Evolutionary conservation across 2,888 invertebrate species (phyloP).

Genomic region (Cybosia mesomella): DNA sequence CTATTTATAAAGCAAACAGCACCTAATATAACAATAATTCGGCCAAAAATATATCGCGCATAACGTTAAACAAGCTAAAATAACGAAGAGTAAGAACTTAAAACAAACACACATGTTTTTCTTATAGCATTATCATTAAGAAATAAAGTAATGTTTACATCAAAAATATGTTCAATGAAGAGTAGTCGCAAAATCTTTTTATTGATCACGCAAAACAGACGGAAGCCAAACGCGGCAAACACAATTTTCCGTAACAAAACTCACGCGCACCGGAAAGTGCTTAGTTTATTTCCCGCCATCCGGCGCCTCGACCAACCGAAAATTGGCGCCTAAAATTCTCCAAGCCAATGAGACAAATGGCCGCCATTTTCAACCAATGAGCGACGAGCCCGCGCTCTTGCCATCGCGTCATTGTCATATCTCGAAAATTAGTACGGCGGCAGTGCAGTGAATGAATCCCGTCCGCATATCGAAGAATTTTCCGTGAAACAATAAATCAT

Average conservation of each 20-base stretch:
- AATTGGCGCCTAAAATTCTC: conserved; percentile 82
- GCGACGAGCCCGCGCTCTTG: conserved; percentile 83
- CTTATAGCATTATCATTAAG: background rate
- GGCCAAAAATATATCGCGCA: background rate
- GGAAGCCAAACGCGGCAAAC: conserved; percentile 76
- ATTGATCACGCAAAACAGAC: conserved; percentile 56
- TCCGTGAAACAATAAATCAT: conserved; percentile 74
- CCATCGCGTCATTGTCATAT: conserved; percentile 85
- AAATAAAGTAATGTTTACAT: conserved; percentile 18
- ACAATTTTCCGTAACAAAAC: conserved; percentile 81
- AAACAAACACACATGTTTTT: background rate
- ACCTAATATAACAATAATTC: background rate
- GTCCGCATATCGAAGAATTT: conserved; percentile 83
- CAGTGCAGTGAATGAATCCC: conserved; percentile 86
- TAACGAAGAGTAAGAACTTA: no score
- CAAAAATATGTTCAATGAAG: conserved; percentile 29
- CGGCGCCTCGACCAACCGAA: conserved; percentile 84
- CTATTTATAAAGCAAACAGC: background rate
- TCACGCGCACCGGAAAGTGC: conserved; percentile 80
- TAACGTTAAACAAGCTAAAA: background rate
- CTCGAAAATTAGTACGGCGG: conserved; percentile 85
- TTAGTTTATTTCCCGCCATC: conserved; percentile 83
- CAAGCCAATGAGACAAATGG: conserved; percentile 75
- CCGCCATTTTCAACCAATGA: conserved; percentile 85
- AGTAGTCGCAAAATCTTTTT: conserved; percentile 44